These are phyloP conservation scores for Saiga tatarica DNA, from an alignment of 2,113 vertebrate species.

Conservation along the genomic window DNA sequence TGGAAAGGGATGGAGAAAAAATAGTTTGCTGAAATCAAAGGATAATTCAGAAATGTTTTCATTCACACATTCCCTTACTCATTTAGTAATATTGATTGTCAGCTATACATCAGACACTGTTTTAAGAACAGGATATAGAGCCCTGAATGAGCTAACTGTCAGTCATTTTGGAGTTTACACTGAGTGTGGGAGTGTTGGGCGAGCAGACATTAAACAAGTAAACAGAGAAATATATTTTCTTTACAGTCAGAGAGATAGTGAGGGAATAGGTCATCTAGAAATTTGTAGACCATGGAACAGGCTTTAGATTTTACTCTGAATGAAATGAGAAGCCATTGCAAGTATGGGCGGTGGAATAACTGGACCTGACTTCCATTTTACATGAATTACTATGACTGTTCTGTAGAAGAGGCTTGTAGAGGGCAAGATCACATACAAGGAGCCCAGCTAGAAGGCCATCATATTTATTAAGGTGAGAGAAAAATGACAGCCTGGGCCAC, in stretches of 20 bases:
- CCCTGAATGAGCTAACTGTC: not conserved
- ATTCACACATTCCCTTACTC: not conserved
- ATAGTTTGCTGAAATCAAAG: not conserved
- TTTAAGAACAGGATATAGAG: not conserved
- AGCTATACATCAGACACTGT: not conserved
- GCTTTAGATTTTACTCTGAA: not conserved
- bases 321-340: not conserved
- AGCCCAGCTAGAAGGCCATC: not conserved
- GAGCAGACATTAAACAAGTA: not conserved
- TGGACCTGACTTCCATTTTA: not conserved
- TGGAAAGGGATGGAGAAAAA: constrained; percentile 10
- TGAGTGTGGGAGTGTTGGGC: not conserved
- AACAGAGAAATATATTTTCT: not conserved
- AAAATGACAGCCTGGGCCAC: not conserved
- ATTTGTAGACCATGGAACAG: not conserved
- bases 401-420: not conserved
- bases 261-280: not conserved
- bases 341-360: not conserved
- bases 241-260: not conserved
- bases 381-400: not conserved
- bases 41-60: not conserved
- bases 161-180: not conserved
- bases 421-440: not conserved
- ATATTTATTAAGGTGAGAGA: not conserved
- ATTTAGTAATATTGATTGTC: constrained; percentile 26